These are phyloP conservation scores for Sebastes reedi DNA, from an alignment of 2,797 vertebrate species.

Conservation along the genomic window DNA sequence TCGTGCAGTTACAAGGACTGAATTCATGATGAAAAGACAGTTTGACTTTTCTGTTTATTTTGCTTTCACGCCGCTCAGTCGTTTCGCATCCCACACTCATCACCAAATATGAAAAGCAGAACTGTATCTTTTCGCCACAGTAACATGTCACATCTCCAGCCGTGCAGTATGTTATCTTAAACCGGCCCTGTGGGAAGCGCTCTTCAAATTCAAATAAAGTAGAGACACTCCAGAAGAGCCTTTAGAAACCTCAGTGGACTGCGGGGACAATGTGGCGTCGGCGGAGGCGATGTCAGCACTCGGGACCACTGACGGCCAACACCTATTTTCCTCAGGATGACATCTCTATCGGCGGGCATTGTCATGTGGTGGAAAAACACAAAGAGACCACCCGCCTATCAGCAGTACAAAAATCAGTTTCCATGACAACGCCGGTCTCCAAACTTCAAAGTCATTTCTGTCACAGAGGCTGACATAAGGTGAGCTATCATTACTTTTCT, in stretches of 20 bases:
- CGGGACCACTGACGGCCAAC: conserved; percentile 52
- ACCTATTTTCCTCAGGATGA: conserved; percentile 67
- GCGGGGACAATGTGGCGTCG: conserved; percentile 28
- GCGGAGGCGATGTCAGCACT: conserved; percentile 44
- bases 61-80: neutral
- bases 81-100: neutral
- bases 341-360: conserved; percentile 72
- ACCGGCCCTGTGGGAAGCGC: conserved; percentile 48
- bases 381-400: conserved; percentile 46
- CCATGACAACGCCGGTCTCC: conserved; percentile 72
- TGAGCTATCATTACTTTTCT: conserved; percentile 60
- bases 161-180: conserved; percentile 49
- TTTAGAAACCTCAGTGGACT: conserved; percentile 52
- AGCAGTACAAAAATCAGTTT: conserved; percentile 70
- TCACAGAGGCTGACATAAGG: conserved; percentile 63
- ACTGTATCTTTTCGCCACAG: conserved; percentile 14
- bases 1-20: conserved; percentile 25
- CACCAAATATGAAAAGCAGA: conserved; percentile 15
- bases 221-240: conserved; percentile 25
- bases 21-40: conserved; percentile 12
- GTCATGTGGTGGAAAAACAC: conserved; percentile 58
- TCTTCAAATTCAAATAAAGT: conserved; percentile 63
- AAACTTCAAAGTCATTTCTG: conserved; percentile 70
- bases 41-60: neutral
- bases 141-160: conserved; percentile 34